phyloP scores from a whole-genome alignment of 2,797 vertebrate genomes.

The Lateolabrax maculatus region DNA sequence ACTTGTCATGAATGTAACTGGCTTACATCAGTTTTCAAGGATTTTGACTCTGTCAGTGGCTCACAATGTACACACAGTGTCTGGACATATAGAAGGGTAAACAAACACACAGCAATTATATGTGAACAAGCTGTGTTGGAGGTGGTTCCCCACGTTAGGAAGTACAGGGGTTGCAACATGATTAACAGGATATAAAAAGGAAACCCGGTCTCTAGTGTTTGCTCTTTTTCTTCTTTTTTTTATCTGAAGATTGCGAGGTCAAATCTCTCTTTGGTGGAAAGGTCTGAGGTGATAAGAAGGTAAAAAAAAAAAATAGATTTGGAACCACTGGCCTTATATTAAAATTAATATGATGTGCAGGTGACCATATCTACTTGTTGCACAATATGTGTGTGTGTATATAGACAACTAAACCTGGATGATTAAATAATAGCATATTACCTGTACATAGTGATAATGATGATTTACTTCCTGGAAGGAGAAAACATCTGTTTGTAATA shows the following conservation, averaged over 20 bases:
- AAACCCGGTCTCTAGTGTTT: background rate
- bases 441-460: conserved; percentile 21
- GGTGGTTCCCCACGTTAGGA: too few species aligned
- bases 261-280: background rate
- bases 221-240: background rate
- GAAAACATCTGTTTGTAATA: conserved; percentile 61
- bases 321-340: background rate
- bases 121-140: background rate
- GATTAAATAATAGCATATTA: background rate
- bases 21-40: background rate
- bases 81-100: conserved; percentile 13
- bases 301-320: background rate
- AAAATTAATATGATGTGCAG: background rate
- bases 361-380: background rate
- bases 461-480: conserved; percentile 18
- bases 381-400: background rate
- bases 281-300: background rate
- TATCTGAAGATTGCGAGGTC: background rate
- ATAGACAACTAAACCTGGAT: background rate
- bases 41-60: background rate
- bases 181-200: background rate
- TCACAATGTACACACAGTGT: background rate
- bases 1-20: background rate
- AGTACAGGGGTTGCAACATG: background rate
- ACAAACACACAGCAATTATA: background rate